Evolutionary conservation across 2,888 invertebrate genomes (phyloP).

Genomic region (Zygothrica quintamaculata): DNA sequence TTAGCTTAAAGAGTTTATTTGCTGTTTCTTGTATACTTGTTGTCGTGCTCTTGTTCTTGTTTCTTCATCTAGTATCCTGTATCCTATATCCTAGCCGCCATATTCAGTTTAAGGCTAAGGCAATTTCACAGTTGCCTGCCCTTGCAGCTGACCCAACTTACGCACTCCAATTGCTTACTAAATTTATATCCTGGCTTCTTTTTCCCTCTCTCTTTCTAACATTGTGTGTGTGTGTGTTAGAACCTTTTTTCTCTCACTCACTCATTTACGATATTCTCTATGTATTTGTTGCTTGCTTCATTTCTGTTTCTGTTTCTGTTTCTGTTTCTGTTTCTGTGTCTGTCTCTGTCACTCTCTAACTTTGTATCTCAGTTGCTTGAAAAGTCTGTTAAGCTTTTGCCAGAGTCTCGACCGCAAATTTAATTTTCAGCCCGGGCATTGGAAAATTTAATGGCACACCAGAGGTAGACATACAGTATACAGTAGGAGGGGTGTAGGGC

Average conservation of each 20-base stretch:
- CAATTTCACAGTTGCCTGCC: constrained; percentile 51
- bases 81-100: constrained; percentile 3
- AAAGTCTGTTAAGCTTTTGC: constrained; percentile 49
- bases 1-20: neutral
- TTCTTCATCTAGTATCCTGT: neutral
- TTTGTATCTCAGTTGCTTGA: constrained; percentile 14
- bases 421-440: constrained; percentile 56
- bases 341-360: constrained; percentile 13
- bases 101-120: constrained; percentile 10
- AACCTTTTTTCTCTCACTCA: no score
- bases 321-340: neutral
- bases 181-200: neutral
- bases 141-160: constrained; percentile 46
- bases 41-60: no score
- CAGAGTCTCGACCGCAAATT: constrained; percentile 66
- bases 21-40: no score
- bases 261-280: no score
- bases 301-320: neutral
- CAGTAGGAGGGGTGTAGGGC: no score
- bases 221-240: no score
- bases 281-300: neutral
- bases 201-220: neutral
- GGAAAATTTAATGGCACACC: constrained; percentile 68
- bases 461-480: constrained; percentile 19
- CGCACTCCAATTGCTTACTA: neutral